Evolutionary conservation across 2,113 vertebrate genomes (phyloP).

Genomic region (Rhea americana): DNA sequence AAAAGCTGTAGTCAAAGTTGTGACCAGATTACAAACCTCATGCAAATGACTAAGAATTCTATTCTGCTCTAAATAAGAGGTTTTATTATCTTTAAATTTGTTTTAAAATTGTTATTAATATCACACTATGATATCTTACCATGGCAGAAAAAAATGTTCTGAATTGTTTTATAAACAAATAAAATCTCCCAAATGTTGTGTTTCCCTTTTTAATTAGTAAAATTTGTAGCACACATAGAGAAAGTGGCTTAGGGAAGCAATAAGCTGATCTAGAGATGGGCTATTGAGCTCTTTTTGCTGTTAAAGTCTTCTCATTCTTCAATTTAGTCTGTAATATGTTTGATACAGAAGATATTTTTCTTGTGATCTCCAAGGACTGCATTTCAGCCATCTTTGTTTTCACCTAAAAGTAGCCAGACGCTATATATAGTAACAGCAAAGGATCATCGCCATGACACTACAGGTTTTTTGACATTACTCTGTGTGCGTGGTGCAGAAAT

Average conservation of each 20-base stretch:
- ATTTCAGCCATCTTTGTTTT: neutral
- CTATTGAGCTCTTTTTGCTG: neutral
- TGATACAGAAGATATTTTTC: neutral
- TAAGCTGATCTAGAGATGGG: neutral
- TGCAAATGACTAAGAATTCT: neutral
- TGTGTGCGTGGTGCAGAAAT: neutral
- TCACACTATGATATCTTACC: neutral
- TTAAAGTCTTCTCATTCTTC: neutral
- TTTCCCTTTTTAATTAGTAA: neutral
- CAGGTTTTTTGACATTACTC: neutral
- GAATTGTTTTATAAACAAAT: neutral
- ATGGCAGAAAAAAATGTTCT: neutral
- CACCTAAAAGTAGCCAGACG: neutral
- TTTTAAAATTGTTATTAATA: neutral
- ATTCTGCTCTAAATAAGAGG: neutral
- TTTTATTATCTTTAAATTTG: neutral
- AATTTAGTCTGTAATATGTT: neutral
- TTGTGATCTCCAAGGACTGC: neutral
- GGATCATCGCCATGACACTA: neutral
- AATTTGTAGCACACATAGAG: neutral
- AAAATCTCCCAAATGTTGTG: neutral
- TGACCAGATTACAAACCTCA: neutral
- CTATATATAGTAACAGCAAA: neutral
- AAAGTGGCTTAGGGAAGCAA: neutral
- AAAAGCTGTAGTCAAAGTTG: accelerated